Evolutionary conservation across 2,113 vertebrate species (phyloP), one percentile per base, ranked within the genome.

Genomic region (Pedetes capensis): DNA sequence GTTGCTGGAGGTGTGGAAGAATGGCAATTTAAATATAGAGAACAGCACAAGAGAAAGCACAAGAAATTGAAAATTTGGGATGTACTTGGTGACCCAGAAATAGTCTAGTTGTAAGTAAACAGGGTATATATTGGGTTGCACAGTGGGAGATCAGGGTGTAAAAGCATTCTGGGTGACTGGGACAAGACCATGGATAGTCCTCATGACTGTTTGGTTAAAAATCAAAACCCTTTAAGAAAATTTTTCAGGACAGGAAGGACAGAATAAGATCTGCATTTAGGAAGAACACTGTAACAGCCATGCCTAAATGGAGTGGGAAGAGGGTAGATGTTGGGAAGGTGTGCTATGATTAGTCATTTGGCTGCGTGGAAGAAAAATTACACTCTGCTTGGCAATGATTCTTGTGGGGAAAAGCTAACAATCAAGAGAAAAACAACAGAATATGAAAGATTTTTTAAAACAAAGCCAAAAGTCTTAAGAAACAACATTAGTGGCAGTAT

Each of bases 311-410:
- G 57, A 95, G 16, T 49, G 18, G 18, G 72, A 27, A 75, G 29
- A 53, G 34, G 87, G 57, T 29, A 84, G 55, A 88, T 63, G 17
- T 44, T 79, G 55, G 69, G 66, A 90, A 84, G 85, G 87, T 85
- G 55, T 72, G 71, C 64, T 80, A 72, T 96, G 76, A 96, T 81
- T 89, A 59, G 49, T 75, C 92, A 89, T 86, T 93, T 92, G 88
- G 63, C 53, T 92, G 42, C 69, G 55, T 51, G 49, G 51, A 86
- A 94, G 71, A 95, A 90, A 93, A 80, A 92, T 9, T 78, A 76
- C 37, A 88, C 20, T 78, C 32, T 86, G 74, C 49, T 68, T 96
- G 89, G 25, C 55, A 96, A 69, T 90, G 55, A 66, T 94, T 92
- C 72, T 79, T 82, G 44, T 90, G 92, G 68, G 51, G 78, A 90